Conservation (phyloP, 2,888 invertebrate genomes). For the Trisateles emortualis region DNA sequence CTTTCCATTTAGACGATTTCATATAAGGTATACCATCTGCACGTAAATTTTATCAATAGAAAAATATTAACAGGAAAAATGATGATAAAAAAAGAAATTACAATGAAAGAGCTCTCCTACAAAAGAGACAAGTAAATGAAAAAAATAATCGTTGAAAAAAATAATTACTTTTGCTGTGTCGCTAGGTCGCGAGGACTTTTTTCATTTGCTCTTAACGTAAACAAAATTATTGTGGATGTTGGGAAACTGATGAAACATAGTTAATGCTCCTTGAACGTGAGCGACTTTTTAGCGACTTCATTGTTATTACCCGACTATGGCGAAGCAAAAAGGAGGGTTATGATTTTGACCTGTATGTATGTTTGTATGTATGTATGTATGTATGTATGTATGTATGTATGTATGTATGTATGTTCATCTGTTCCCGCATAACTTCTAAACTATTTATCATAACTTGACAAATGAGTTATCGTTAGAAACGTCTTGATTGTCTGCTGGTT, state of each 20-base stretch:
- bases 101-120: slow-evolving; percentile 1
- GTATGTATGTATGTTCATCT: too few species aligned
- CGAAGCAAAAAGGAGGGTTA: too few species aligned
- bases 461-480: too few species aligned
- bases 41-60: slow-evolving; percentile 4
- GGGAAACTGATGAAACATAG: slow-evolving; percentile 11
- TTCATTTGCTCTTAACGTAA: slow-evolving; percentile 11
- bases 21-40: slow-evolving; percentile 2
- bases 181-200: slow-evolving; percentile 7
- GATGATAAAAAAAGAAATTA: slow-evolving; percentile 1
- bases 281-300: neutral
- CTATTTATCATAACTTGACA: too few species aligned
- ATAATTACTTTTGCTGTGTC: slow-evolving; percentile 23
- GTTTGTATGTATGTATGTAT: too few species aligned
- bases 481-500: too few species aligned
- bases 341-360: too few species aligned
- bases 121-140: slow-evolving; percentile 15
- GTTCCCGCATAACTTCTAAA: too few species aligned
- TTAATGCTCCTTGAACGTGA: neutral
- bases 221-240: slow-evolving; percentile 12
- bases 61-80: neutral
- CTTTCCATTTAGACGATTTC: neutral
- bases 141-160: slow-evolving; percentile 22
- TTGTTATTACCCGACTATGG: too few species aligned
- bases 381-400: too few species aligned